A percentile compares a stretch with the other conserved stretches of the same genome.
Evolutionary conservation across 2,797 vertebrate species (phyloP).

Genomic region (Mycteria americana): DNA sequence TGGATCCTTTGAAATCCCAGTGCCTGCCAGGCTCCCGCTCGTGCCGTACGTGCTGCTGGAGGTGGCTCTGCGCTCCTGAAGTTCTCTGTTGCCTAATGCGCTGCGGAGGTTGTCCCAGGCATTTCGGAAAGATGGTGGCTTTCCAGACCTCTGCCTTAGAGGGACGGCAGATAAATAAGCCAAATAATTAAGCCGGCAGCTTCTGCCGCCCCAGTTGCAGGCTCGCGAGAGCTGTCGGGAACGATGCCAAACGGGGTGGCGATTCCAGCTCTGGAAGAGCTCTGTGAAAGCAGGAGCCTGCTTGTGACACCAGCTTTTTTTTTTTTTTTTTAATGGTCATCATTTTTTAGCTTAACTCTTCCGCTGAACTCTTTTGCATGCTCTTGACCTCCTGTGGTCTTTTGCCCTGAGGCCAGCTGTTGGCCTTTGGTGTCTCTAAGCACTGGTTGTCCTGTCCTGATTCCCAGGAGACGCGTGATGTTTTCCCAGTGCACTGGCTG

Average conservation of each 20-base stretch:
- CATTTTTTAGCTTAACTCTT: neutral
- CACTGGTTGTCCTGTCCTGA: neutral
- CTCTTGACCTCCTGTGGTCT: neutral
- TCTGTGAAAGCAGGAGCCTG: neutral
- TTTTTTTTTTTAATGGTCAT: neutral
- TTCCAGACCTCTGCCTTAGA: neutral
- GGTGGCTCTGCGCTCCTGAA: neutral
- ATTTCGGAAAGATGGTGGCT: neutral
- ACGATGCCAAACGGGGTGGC: fast-evolving
- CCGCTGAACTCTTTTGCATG: neutral
- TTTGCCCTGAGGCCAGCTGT: neutral
- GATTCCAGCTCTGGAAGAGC: neutral
- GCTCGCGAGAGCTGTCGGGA: neutral
- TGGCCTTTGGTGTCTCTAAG: neutral
- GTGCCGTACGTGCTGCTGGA: neutral
- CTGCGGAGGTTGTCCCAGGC: neutral
- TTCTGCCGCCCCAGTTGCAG: neutral
- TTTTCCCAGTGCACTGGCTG: neutral
- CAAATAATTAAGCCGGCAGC: neutral
- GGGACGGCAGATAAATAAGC: neutral
- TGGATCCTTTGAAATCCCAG: neutral
- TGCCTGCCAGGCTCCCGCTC: neutral
- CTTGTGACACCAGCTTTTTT: neutral
- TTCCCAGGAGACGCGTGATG: neutral
- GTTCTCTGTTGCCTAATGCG: neutral